Conservation (phyloP, 2,797 vertebrate genomes). For the Anomalospiza imberbis region DNA sequence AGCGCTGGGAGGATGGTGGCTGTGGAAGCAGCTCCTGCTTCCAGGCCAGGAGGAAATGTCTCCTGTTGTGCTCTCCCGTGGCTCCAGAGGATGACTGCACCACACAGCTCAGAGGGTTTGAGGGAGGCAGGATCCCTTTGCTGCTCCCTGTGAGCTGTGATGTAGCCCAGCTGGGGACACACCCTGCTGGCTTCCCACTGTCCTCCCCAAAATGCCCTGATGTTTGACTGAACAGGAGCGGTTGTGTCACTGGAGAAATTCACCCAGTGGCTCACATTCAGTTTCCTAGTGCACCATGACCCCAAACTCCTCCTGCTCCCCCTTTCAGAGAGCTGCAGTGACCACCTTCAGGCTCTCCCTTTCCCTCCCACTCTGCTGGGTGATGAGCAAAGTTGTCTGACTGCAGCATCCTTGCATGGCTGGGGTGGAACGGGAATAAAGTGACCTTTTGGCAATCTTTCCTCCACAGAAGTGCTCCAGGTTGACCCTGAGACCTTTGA, state of each 20-base stretch:
- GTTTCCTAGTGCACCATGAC: background rate
- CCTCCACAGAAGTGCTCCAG: background rate
- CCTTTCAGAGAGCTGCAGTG: background rate
- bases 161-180: background rate
- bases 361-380: background rate
- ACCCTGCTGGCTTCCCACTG: no score
- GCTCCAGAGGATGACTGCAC: background rate
- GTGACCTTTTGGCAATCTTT: background rate
- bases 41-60: background rate
- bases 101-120: background rate
- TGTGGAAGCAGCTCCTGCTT: background rate
- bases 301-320: background rate
- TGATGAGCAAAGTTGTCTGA: background rate
- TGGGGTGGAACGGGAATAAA: background rate
- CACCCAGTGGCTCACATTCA: no score
- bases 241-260: background rate
- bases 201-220: background rate
- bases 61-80: background rate
- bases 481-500: background rate
- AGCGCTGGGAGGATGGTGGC: background rate
- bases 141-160: background rate
- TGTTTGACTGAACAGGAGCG: background rate
- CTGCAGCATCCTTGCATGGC: background rate
- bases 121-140: background rate
- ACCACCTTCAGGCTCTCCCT: background rate